Base-by-base conservation (phyloP, 2,888 invertebrate genomes). In the Pimpla rufipes region DNA sequence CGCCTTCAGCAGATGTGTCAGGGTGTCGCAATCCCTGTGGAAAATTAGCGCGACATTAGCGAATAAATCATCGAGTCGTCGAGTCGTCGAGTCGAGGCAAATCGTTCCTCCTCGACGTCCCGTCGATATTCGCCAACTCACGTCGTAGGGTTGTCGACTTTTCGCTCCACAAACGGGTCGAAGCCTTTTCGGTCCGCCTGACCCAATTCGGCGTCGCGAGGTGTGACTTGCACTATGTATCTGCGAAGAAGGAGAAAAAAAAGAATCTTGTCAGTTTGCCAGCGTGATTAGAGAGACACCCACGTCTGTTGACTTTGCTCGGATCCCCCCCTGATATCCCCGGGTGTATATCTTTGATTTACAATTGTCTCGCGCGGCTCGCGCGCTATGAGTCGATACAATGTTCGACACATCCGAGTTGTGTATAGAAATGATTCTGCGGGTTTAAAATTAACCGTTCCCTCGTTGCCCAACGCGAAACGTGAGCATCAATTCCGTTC, bases 1-100 rank as follows among this genome's bases (percentile, higher is more conserved):
- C 6, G 98, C 99, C 94, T 99, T 99, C 89, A 99, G 94, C 86
- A 99, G 95, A 95, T 99, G 98, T 88, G 98, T 98, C 88, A 99
- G 94, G 0, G 98, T 98, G 93, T 98, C 98, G 94, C 96, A 96
- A 94, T 98, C 97, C 85, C 98, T 98, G 94, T n/a, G 94, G 93
- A 86, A 83, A 66, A 68, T 13, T 42, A 29, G 70, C 42, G 55
- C 35, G 40, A 62, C 16, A 71, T 68, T 57, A 37, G 7, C 18
- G 11, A 4, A 16, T 55, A 79, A 71, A n/a, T 68, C 4, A 18
- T n/a, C n/a, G n/a, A n/a, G 11, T 59, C n/a, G 3, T 37, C 8
- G 37, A 70, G 18, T 45, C 21, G 37, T 8, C 8, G n/a, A n/a
- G n/a, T n/a, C n/a, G n/a, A 16, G 4, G 18, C 6, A 18, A 50